Evolutionary conservation across 2,888 invertebrate species (phyloP).

Genomic region (Stramonita haemastoma): DNA sequence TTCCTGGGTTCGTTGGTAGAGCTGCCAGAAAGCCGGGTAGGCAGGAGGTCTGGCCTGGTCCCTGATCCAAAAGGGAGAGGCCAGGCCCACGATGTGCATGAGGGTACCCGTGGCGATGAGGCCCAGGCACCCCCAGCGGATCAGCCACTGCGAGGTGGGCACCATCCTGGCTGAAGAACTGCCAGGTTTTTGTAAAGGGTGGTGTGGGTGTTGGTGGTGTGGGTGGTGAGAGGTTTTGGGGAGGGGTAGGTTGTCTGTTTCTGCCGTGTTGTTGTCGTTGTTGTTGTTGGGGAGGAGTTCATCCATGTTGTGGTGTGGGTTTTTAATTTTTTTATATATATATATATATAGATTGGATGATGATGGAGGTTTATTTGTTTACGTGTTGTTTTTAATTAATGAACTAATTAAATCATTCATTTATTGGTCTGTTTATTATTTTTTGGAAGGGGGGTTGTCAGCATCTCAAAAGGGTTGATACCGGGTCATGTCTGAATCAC

Average conservation of each 20-base stretch:
- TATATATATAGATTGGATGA: no score
- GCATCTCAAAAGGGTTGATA: no score
- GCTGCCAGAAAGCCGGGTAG: slow-evolving; percentile 9
- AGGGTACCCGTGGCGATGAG: slow-evolving; percentile 12
- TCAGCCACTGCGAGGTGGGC: slow-evolving; percentile 24
- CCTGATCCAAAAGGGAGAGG: slow-evolving; percentile 29
- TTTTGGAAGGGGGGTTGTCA: no score
- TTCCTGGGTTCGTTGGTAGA: slow-evolving; percentile 8
- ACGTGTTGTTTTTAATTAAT: no score
- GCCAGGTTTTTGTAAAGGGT: background rate
- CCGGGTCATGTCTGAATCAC: no score
- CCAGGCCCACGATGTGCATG: slow-evolving; percentile 29
- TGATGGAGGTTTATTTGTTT: no score
- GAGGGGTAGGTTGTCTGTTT: background rate
- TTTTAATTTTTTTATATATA: no score
- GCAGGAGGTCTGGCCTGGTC: slow-evolving; percentile 3
- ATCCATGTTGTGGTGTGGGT: no score
- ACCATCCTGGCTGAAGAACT: background rate
- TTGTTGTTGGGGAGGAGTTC: no score
- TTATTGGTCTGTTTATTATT: no score
- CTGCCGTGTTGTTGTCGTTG: no score
- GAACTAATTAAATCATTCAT: no score
- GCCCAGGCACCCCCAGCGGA: slow-evolving; percentile 38
- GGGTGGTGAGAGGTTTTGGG: background rate
- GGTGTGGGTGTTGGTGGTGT: background rate